A percentile compares a stretch with the other conserved stretches of the same genome.
phyloP scores from a whole-genome alignment of 23 tunicate genomes.

The Ascidia mentula region DNA sequence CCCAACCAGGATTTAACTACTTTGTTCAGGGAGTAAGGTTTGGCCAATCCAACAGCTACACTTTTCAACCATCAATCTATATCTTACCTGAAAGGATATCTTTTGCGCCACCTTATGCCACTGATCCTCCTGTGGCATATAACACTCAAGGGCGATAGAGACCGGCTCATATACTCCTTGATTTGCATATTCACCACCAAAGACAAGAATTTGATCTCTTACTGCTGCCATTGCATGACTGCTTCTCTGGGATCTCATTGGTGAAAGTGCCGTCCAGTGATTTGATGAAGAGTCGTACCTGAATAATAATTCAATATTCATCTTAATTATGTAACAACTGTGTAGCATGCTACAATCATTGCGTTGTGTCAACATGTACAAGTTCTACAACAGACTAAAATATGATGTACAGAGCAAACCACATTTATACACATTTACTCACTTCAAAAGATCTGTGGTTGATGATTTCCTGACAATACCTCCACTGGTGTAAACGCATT shows the following conservation, averaged over 20 bases:
- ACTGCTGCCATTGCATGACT: slow-evolving; percentile 58
- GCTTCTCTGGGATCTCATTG: slow-evolving; percentile 51
- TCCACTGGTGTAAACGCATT: slow-evolving; percentile 45
- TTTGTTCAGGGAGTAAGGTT: too few species aligned
- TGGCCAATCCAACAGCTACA: too few species aligned
- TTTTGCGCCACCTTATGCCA: slow-evolving; percentile 62
- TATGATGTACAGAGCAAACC: too few species aligned
- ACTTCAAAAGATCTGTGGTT: slow-evolving; percentile 39
- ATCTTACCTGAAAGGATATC: slow-evolving; percentile 37
- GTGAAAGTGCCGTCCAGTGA: slow-evolving; percentile 43
- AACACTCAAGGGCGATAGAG: slow-evolving; percentile 62
- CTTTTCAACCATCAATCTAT: too few species aligned
- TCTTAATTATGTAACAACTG: too few species aligned
- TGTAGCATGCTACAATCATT: too few species aligned
- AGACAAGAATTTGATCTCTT: slow-evolving; percentile 55
- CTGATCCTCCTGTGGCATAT: slow-evolving; percentile 63
- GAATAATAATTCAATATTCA: neutral
- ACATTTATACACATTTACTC: too few species aligned
- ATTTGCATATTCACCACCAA: slow-evolving; percentile 41
- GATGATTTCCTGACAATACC: slow-evolving; percentile 53
- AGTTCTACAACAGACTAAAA: too few species aligned
- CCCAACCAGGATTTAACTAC: too few species aligned
- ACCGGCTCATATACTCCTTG: slow-evolving; percentile 23
- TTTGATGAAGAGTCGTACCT: slow-evolving; percentile 35
- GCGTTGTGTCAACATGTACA: too few species aligned